Evolutionary conservation across 2,797 vertebrate species (phyloP), one percentile per base, ranked within the genome.

Genomic region (Threskiornis aethiopicus): DNA sequence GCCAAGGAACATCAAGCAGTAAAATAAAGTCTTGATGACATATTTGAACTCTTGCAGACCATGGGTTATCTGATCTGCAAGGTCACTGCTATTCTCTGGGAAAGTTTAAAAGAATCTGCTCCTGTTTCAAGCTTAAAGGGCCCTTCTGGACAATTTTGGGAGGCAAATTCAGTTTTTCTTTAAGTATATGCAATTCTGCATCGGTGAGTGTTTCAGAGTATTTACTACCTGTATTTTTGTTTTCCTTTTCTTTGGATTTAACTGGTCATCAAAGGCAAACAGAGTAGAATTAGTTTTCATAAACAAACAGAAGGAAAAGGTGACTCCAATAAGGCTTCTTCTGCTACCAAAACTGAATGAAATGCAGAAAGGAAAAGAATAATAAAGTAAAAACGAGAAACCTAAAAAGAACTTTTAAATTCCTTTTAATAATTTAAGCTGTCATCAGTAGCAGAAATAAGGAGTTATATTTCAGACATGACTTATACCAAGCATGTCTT

Each of bases 11-110:
- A 94, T 86, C 12, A 18, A 78, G 84, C 85, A 64, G 95, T 93
- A 92, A 97, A 97, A 97, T 96, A 97, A 97, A 97, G 96, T 97
- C 94, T 96, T 94, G 96, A 97, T 98, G 97, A 97, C 97, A 97
- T 97, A 89, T 97, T 95, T 97, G 94, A 97, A 95, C 95, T 97
- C 94, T 82, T 93, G 87, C 83, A 92, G 96, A 96, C 87, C 84
- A 81, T 85, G 87, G 96, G 96, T 97, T 97, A 98, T 97, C 94
- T 95, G 94, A 97, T 97, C 93, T 96, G 91, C 96, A 97, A 97
- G 96, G 97, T 96, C 97, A 97, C 85, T 94, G 85, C 91, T 97
- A 7, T 96, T 97, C 92, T 93, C 92, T 93, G 96, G 97, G 96
- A 96, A 95, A 97, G 73, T 97, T 73, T 91, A 29, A 92, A 97